Conservation (phyloP, 2,797 vertebrate genomes). For the Dendrocincla tyrannina region DNA sequence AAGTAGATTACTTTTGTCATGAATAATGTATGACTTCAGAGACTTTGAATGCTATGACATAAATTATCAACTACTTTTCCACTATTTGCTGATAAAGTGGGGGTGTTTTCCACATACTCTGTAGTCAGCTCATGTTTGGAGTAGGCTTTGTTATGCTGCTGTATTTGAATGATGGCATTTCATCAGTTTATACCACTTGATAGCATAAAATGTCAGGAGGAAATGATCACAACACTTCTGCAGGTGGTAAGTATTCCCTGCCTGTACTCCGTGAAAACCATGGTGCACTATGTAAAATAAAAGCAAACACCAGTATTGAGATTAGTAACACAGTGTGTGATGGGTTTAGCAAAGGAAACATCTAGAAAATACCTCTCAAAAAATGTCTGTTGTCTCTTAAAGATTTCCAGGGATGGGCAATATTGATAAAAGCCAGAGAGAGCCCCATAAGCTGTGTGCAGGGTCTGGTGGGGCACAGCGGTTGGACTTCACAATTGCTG, state of each 20-base stretch:
- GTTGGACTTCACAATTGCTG: accelerated
- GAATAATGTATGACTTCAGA: conserved; percentile 65
- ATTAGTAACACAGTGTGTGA: background rate
- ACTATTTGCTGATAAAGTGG: conserved; percentile 56
- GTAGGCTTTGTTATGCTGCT: conserved; percentile 3
- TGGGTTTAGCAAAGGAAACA: background rate
- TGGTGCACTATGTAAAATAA: background rate
- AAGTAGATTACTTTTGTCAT: conserved; percentile 52
- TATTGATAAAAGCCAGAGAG: background rate
- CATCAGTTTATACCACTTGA: conserved; percentile 39
- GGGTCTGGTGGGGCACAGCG: accelerated
- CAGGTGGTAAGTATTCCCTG: conserved; percentile 54
- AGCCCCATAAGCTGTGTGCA: background rate
- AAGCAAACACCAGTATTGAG: background rate
- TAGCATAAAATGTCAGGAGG: conserved; percentile 64
- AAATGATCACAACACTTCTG: conserved; percentile 63
- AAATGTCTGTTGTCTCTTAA: background rate
- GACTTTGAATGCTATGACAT: conserved; percentile 62
- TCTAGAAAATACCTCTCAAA: background rate
- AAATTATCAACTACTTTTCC: conserved; percentile 65
- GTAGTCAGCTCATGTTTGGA: conserved; percentile 21
- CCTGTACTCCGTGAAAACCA: background rate
- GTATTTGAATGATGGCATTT: conserved; percentile 67
- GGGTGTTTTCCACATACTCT: conserved; percentile 41
- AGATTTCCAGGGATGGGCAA: background rate